Evolutionary conservation across 2,888 invertebrate genomes (phyloP), one percentile per base, ranked within the genome.

Genomic region (Pristionchus maxplancki): DNA sequence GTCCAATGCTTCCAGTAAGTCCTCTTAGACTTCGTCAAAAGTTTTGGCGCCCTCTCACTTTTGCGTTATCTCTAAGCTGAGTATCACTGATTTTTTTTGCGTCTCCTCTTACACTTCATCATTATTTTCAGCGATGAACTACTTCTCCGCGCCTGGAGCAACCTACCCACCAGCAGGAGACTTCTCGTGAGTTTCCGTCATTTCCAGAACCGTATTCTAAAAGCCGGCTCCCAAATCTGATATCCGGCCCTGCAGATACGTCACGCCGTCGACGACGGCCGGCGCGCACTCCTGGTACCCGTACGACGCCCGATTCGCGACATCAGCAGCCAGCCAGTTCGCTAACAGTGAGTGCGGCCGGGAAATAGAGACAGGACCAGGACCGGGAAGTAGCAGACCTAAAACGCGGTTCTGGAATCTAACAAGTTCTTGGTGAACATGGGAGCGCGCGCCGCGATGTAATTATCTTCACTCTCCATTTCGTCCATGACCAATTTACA

Each of bases 381-480:
- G 44, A 78, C 58, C 58, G 58, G 58, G 58, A 58, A 58, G 24
- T 58, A 24, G 24, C 58, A n/a, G 58, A 58, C 37, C 44, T 37
- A 71, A 37, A 37, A 37, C n/a, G 78, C 78, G 74, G 78, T 78
- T 48, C 78, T 78, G 78, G 78, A 78, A 78, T 48, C 24, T 24
- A 48, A 78, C 78, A 78, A 78, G 78, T 78, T 48, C 24, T 11
- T 74, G 37, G 44, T 20, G n/a, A 78, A 48, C 48, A 78, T 28
- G 78, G n/a, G 78, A 31, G 31, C 67, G 34, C 34, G 24, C 74
- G 31, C 50, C 50, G 50, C 82, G 44, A 40, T n/a, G n/a, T n/a
- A 83, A 83, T 83, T 53, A 83, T 83, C 78, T 83, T 34, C 82
- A 83, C 82, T 83, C 82, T 83, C 82, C 50, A 83, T 83, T 83